Conservation (phyloP, 2,888 invertebrate genomes). For the Phragmatobia fuliginosa region DNA sequence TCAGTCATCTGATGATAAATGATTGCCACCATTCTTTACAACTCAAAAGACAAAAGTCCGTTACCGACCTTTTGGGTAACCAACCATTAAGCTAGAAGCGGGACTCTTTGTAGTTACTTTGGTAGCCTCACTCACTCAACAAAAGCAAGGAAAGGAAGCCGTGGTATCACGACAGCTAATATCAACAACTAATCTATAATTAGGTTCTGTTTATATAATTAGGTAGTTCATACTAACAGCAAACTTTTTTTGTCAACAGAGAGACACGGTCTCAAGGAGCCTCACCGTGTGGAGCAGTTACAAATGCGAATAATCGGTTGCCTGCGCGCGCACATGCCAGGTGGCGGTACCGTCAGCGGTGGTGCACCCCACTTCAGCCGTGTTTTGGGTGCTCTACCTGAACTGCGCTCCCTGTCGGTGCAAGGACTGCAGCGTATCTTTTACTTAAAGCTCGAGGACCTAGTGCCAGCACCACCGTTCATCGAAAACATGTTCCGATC, state of each 20-base stretch:
- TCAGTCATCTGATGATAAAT: neutral
- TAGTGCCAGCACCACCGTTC: slow-evolving; percentile 96
- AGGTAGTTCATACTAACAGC: neutral
- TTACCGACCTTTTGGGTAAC: neutral
- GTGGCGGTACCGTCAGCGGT: slow-evolving; percentile 91
- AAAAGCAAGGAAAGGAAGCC: neutral
- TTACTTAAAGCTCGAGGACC: slow-evolving; percentile 96
- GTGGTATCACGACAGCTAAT: too few relatives aligned
- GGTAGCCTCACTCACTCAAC: neutral
- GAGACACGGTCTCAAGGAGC: slow-evolving; percentile 96
- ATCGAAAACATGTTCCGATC: slow-evolving; percentile 98
- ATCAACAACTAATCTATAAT: neutral
- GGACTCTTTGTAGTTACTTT: neutral
- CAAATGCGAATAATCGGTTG: slow-evolving; percentile 99
- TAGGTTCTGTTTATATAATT: neutral
- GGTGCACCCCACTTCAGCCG: slow-evolving; percentile 98
- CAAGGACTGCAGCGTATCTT: slow-evolving; percentile 98
- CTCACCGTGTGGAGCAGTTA: slow-evolving; percentile 96
- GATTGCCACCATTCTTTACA: neutral
- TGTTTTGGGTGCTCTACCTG: slow-evolving; percentile 96
- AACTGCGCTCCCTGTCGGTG: slow-evolving; percentile 95
- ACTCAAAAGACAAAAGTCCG: neutral
- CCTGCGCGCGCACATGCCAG: slow-evolving; percentile 97
- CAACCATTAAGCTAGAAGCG: neutral
- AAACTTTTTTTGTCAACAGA: slow-evolving; percentile 86